Base-by-base conservation (phyloP, 2,888 invertebrate species). In the Metellina segmentata region DNA sequence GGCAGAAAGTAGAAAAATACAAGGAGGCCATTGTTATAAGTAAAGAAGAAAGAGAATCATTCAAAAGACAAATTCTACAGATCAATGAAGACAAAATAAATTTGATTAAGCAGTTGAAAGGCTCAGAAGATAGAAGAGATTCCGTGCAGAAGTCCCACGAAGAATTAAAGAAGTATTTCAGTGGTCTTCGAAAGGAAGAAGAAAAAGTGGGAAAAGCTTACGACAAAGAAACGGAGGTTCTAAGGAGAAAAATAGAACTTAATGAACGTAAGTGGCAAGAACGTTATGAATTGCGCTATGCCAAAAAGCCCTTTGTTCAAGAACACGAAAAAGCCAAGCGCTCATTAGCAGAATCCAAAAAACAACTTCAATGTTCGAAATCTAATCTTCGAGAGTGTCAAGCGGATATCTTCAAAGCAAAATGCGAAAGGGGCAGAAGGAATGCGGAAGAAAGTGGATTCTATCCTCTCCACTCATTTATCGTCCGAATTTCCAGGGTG, bases 391-490 rank as follows among this genome's bases (percentile, higher is more conserved):
- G 87, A 6, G 87, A 82, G 48, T 74, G 71, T 11, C 87, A 87
- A 52, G 82, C 91, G 13, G 82, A 87, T 19, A 71, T 91, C 19
- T 91, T 91, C 34, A 85, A 85, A 53, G 85, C 75, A 7, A 87
- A 91, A 71, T 91, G 91, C n/a, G 91, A 91, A 78, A 75, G 91
- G 70, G 79, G 82, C 7, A 75, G 70, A 77, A 70, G 87, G 72
- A 91, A 91, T 61, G 83, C 82, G 0, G 91, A 91, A 71, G 91
- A 91, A 81, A 90, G 52, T 16, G 82, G 86, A 2, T 87, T 87
- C 49, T 87, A 91, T 82, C 91, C 86, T n/a, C 34, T 91, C 19
- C 71, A 87, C 7, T 69, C 51, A 8, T 91, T 87, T 69, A 74
- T 91, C 34, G 7, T 91, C 6, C 71, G 71, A 13, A 13, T 91